Base-by-base conservation (phyloP, 2,888 invertebrate genomes). In the Caenorhabditis panamensis region DNA sequence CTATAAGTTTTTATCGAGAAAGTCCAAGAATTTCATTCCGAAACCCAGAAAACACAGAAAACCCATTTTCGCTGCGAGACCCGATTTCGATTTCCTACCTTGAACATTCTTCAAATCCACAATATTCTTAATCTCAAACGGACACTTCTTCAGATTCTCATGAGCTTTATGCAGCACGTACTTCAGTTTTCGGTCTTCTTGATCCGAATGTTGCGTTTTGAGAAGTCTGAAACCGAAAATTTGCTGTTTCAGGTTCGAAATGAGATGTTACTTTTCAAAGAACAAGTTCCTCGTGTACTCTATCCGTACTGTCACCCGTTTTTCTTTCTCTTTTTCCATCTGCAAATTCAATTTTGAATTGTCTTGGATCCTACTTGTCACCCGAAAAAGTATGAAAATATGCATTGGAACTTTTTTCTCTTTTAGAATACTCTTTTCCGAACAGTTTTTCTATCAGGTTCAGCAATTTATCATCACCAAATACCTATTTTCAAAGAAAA, bases 111-210 rank as follows among this genome's bases (percentile, higher is more conserved):
- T 86, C 66, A 90, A 69, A 37, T 87, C 88, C 11, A 78, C 77
- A 61, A 88, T 86, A 20, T 82, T 86, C 20, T 83, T 68, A n/a
- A 90, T 75, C 56, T 86, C 84, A 9, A 90, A 79, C 13, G 90
- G 90, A 58, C 79, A 88, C 20, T 67, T 62, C 61, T 83, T 84
- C 37, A 89, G 49, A 31, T 86, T 84, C n/a, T 82, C 75, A 26
- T 86, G 81, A 4, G 90, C 90, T 54, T 87, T 89, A 51, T 78
- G 82, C 47, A 88, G 36, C 0, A 85, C 82, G 59, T 77, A 85
- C 47, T 81, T 68, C 58, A 82, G 67, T 66, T 88, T 87, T 1
- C 82, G 66, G 51, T 87, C 87, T 47, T 85, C 80, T 41, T 61
- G 58, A 2, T 73, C 81, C 47, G 83, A 81, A 41, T 87, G 85